phyloP scores from a whole-genome alignment of 2,113 vertebrate genomes.

The Cheirogaleus medius region DNA sequence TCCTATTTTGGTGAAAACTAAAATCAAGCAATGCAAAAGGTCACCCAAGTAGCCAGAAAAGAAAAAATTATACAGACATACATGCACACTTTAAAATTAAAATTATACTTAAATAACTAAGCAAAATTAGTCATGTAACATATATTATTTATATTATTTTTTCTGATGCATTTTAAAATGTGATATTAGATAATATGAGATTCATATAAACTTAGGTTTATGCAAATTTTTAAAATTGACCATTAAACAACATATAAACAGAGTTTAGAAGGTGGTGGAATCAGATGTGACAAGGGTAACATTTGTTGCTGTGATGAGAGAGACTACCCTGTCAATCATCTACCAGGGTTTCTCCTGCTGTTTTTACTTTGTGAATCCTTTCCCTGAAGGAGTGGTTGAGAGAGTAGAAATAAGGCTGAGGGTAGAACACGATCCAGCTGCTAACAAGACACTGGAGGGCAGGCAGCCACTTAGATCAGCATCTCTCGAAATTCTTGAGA shows the following conservation, averaged over 20 bases:
- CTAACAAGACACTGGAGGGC: not conserved
- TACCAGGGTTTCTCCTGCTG: not conserved
- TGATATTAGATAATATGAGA: not conserved
- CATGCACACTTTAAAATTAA: not conserved
- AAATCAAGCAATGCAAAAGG: constrained; percentile 32
- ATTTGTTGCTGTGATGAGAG: not conserved
- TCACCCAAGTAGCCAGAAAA: not conserved
- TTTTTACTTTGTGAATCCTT: not conserved
- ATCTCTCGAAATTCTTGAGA: not conserved
- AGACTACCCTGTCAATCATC: not conserved
- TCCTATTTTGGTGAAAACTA: constrained; percentile 5
- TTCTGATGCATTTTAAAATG: not conserved
- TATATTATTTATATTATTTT: not conserved
- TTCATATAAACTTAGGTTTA: not conserved
- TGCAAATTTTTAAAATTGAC: not conserved
- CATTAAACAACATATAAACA: not conserved
- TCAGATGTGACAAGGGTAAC: not conserved
- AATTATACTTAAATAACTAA: not conserved
- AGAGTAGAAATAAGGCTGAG: not conserved
- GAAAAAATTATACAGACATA: not conserved
- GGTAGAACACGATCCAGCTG: not conserved
- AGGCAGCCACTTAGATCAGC: not conserved
- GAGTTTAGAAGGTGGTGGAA: not conserved
- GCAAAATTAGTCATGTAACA: not conserved
- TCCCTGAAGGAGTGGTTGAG: not conserved